phyloP scores from a whole-genome alignment of 2,797 vertebrate species.

The Onychomys torridus region DNA sequence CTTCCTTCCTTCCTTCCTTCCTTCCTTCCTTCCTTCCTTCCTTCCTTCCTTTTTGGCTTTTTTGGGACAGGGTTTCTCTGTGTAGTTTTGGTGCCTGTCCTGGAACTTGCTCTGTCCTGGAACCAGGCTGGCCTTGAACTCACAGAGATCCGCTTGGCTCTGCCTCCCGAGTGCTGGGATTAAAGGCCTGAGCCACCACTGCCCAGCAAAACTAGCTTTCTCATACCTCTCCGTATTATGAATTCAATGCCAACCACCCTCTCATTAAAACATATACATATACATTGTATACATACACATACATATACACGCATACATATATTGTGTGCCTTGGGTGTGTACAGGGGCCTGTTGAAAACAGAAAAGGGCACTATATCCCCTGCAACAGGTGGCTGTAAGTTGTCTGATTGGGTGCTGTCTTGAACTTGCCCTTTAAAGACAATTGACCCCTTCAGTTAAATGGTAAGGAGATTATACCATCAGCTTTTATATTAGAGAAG shows the following conservation, averaged over 20 bases:
- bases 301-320: background rate
- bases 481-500: background rate
- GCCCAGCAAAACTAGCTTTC: background rate
- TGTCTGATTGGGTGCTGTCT: background rate
- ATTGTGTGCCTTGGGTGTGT: background rate
- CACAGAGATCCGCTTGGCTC: no score
- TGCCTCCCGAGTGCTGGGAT: no score
- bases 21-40: background rate
- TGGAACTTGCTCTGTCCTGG: no score
- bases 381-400: background rate
- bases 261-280: background rate
- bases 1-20: no score
- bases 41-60: no score
- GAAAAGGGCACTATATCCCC: background rate
- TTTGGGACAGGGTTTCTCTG: no score
- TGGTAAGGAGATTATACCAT: background rate
- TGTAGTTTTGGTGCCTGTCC: no score
- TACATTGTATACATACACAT: background rate
- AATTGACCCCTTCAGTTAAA: conserved; percentile 21
- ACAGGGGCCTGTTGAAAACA: no score
- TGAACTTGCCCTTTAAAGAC: background rate
- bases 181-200: no score
- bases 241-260: background rate
- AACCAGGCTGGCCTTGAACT: no score
- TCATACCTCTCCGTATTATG: background rate